Percentiles rank a stretch among this genome's conserved stretches.
Evolutionary conservation across 1,140 invertebrate species (phyloP).

Genomic region (Megalopta genalis): DNA sequence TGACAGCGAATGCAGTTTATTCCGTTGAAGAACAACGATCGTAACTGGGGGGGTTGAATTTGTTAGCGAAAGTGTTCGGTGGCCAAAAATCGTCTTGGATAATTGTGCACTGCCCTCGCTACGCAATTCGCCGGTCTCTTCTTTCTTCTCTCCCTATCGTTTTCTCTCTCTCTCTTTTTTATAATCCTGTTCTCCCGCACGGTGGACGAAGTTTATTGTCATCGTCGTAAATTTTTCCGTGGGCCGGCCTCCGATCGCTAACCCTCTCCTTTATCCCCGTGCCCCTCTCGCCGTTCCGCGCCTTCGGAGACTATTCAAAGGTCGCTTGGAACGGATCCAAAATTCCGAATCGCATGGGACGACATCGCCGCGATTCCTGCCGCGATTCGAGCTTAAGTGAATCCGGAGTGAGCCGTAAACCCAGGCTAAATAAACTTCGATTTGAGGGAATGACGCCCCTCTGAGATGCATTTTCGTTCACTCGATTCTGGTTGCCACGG

Average conservation of each 20-base stretch:
- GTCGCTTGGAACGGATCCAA: conserved; percentile 77
- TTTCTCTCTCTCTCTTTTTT: neutral
- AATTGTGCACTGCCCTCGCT: neutral
- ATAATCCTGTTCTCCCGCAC: conserved; percentile 23
- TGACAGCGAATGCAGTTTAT: neutral
- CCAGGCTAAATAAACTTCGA: conserved; percentile 75
- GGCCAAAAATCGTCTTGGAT: conserved; percentile 10
- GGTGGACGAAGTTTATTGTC: conserved; percentile 42
- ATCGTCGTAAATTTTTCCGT: conserved; percentile 44
- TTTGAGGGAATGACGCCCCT: conserved; percentile 37
- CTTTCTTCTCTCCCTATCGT: conserved; percentile 1
- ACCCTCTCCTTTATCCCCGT: conserved; percentile 23
- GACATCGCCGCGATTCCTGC: conserved; percentile 66
- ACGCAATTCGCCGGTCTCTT: conserved; percentile 10
- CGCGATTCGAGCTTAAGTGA: conserved; percentile 74
- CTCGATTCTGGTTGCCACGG: neutral
- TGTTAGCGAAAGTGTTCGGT: neutral
- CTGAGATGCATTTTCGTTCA: conserved; percentile 7
- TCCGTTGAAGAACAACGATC: neutral
- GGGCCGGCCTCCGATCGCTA: conserved; percentile 48
- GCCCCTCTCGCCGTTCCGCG: conserved; percentile 27
- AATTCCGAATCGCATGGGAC: conserved; percentile 74
- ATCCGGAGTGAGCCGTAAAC: conserved; percentile 77
- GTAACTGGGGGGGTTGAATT: neutral
- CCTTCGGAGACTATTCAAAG: conserved; percentile 75